Evolutionary conservation across 2,113 vertebrate species (phyloP), one percentile per base, ranked within the genome.

Genomic region (Castor canadensis): DNA sequence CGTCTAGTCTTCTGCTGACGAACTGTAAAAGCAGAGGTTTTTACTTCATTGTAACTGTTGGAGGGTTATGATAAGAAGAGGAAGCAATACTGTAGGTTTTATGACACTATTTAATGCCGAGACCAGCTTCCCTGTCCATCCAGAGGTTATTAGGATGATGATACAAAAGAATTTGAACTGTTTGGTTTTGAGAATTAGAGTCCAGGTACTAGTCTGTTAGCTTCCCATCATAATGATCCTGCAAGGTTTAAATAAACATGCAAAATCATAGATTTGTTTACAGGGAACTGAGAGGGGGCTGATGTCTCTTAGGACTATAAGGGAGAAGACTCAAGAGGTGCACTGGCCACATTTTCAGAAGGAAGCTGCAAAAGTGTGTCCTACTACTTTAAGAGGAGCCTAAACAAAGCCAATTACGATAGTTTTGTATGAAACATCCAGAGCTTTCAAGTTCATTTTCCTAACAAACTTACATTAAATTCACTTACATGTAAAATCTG

Each of bases 401-500:
- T 71, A 58, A 72, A 72, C 11, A 81, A 92, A 95, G 54, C 28
- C 64, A 85, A 16, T 90, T 93, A 77, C 9, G 17, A 76, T 43
- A 62, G 40, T 52, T 93, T 93, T 87, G 35, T 73, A 9, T 22
- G 66, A 95, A 69, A 83, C 5, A 54, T 69, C 12, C 62, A 69
- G 40, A 60, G 13, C 43, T 64, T 79, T 26, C 40, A 47, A 69
- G 79, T 83, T 96, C 54, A 94, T 91, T 96, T 90, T 83, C 77
- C 71, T 94, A 97, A 92, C 40, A 92, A 89, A 38, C n/a, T n/a
- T n/a, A n/a, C 86, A 67, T 82, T 52, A 88, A 94, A 94, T 58
- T n/a, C 32, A 73, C 72, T 89, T 64, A 43, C 64, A 20, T 40
- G n/a, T 79, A 47, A 85, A 97, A 96, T 47, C 24, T 73, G 72